These are phyloP conservation scores for Pogonus chalceus DNA, from an alignment of 1,140 invertebrate species.

Conservation along the genomic window DNA sequence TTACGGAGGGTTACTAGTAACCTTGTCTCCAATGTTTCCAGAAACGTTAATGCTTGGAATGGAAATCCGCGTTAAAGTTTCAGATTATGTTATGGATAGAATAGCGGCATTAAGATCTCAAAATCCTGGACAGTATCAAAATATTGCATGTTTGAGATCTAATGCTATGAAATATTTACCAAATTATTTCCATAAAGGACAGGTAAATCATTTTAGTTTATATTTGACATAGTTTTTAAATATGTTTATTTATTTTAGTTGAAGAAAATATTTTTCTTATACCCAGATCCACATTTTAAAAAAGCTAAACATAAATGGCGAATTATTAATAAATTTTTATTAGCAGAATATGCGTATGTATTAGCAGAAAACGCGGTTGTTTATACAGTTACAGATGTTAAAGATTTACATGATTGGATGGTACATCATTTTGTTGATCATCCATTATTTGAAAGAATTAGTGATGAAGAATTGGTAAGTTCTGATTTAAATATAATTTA, in stretches of 20 bases:
- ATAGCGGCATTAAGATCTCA: constrained; percentile 77
- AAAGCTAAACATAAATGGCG: constrained; percentile 99
- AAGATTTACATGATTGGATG: constrained; percentile 97
- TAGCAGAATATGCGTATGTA: constrained; percentile 96
- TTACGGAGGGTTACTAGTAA: constrained; percentile 92
- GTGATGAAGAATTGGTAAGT: constrained; percentile 63
- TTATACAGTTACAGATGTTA: constrained; percentile 96
- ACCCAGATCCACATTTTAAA: constrained; percentile 99
- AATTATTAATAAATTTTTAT: constrained; percentile 85
- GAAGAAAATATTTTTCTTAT: constrained; percentile 98
- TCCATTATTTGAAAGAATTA: constrained; percentile 75
- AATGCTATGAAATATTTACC: constrained; percentile 99
- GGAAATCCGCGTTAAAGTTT: constrained; percentile 98
- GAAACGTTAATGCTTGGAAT: constrained; percentile 85
- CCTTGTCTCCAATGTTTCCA: constrained; percentile 84
- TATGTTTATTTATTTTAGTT: constrained; percentile 51
- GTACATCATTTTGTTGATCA: constrained; percentile 83
- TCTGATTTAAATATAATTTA: constrained; percentile 13
- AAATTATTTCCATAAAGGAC: constrained; percentile 92
- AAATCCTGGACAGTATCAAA: constrained; percentile 71
- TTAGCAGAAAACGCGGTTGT: constrained; percentile 73
- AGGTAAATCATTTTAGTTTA: constrained; percentile 45
- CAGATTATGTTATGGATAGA: constrained; percentile 94
- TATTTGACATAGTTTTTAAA: neutral
- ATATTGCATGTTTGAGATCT: constrained; percentile 89